Conservation (phyloP, 2,113 vertebrate species). For the Athene noctua region DNA sequence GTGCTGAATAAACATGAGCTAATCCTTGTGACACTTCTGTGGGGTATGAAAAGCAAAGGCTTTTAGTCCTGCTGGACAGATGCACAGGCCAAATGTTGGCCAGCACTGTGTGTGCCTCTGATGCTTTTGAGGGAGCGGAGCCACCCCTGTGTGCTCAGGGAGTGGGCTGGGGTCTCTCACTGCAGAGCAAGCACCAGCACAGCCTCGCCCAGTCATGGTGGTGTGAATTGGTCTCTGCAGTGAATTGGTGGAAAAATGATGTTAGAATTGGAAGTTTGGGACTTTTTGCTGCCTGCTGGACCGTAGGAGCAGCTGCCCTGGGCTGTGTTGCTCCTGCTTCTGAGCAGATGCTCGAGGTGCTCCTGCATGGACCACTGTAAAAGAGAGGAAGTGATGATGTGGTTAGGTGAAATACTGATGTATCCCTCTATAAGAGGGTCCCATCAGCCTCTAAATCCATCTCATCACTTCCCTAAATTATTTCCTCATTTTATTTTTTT, state of each 20-base stretch:
- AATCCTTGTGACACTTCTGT: not conserved
- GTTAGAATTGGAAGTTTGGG: not conserved
- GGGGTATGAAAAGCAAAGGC: conserved; percentile 4
- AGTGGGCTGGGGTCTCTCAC: not conserved
- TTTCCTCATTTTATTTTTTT: not conserved
- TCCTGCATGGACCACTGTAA: not conserved
- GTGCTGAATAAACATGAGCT: conserved; percentile 46
- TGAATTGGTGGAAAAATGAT: not conserved
- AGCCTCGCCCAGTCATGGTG: accelerated
- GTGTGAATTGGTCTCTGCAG: not conserved
- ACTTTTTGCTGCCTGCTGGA: too few species aligned
- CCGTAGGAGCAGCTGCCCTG: not conserved
- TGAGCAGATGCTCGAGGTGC: not conserved
- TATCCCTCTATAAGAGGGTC: not conserved
- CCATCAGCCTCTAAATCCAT: not conserved
- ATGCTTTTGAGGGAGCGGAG: not conserved
- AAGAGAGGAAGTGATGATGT: not conserved
- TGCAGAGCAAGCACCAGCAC: not conserved
- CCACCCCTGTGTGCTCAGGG: not conserved
- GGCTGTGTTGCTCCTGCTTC: not conserved
- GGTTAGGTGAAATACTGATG: not conserved
- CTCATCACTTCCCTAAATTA: not conserved
- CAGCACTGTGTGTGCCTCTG: not conserved
- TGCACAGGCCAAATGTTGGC: not conserved
- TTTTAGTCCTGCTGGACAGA: not conserved